phyloP scores from a whole-genome alignment of 2,797 vertebrate species.

The Momotus momota region DNA sequence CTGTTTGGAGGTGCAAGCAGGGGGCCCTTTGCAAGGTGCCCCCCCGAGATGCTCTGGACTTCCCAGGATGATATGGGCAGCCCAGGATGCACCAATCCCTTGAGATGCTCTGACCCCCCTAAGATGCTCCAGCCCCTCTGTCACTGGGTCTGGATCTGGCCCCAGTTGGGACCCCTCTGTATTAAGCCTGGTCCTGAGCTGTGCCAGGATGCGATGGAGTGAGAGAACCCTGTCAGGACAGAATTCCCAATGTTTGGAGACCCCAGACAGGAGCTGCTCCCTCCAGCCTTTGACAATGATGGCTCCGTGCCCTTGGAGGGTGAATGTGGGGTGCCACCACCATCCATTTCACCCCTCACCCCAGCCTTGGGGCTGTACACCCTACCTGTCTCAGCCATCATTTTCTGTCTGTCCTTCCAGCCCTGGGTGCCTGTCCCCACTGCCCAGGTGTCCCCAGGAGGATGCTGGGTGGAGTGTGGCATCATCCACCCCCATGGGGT shows the following conservation, averaged over 20 bases:
- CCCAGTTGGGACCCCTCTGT: neutral
- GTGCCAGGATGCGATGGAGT: no score
- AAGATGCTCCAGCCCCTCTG: neutral
- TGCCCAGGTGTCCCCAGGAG: neutral
- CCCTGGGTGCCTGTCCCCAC: neutral
- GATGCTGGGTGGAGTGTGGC: neutral
- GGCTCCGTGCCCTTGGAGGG: neutral
- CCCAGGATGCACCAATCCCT: neutral
- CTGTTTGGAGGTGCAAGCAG: neutral
- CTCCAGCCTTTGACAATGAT: neutral
- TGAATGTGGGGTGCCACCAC: rapidly evolving
- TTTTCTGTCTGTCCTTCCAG: neutral
- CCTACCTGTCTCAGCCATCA: neutral
- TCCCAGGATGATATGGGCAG: neutral
- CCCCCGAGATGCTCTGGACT: no score
- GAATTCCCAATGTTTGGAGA: neutral
- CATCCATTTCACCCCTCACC: neutral
- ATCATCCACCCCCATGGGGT: neutral
- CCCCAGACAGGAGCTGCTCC: neutral
- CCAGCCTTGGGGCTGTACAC: neutral
- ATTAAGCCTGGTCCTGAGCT: no score
- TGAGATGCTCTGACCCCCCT: neutral
- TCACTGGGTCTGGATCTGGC: neutral
- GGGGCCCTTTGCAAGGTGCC: neutral
- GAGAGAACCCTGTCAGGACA: neutral